phyloP scores from a whole-genome alignment of 2,797 vertebrate species.

The Liparis tanakae region DNA sequence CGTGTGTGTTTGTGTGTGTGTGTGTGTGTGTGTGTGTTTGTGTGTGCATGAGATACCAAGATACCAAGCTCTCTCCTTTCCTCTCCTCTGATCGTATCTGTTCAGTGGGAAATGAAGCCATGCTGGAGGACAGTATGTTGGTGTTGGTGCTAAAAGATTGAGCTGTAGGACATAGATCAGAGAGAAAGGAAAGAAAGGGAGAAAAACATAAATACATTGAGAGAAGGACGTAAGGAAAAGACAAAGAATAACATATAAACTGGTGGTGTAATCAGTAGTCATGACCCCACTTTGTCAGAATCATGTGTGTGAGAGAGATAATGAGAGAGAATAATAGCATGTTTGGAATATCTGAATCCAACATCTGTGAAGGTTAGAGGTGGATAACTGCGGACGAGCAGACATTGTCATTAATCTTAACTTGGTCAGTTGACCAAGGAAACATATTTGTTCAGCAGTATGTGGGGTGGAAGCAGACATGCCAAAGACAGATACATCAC shows the following conservation, averaged over 20 bases:
- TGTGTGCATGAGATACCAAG: slow-evolving; percentile 4
- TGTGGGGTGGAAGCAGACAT: neutral
- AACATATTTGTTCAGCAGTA: neutral
- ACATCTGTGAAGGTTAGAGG: slow-evolving; percentile 39
- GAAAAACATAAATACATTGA: slow-evolving; percentile 87
- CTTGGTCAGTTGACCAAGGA: slow-evolving; percentile 7
- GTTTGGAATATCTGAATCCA: slow-evolving; percentile 47
- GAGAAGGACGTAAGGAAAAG: slow-evolving; percentile 65
- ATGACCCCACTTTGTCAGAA: slow-evolving; percentile 77
- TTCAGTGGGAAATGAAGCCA: slow-evolving; percentile 93
- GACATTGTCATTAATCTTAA: neutral
- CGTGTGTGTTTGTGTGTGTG: slow-evolving; percentile 65
- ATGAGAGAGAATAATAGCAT: slow-evolving; percentile 53
- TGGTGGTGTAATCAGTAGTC: slow-evolving; percentile 63
- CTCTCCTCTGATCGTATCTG: slow-evolving; percentile 92
- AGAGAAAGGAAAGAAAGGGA: slow-evolving; percentile 49
- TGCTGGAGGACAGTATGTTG: slow-evolving; percentile 82
- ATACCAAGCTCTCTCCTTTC: slow-evolving; percentile 7
- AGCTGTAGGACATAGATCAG: slow-evolving; percentile 72
- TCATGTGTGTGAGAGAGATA: slow-evolving; percentile 56
- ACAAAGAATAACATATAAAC: slow-evolving; percentile 50
- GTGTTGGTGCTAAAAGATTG: slow-evolving; percentile 84
- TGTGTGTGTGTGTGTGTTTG: too few species aligned
- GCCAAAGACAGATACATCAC: neutral
- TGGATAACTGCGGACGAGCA: slow-evolving; percentile 15